A percentile compares a stretch with the other conserved stretches of the same genome.
phyloP scores from a whole-genome alignment of 2,888 invertebrate species.

The Hymenopus coronatus region DNA sequence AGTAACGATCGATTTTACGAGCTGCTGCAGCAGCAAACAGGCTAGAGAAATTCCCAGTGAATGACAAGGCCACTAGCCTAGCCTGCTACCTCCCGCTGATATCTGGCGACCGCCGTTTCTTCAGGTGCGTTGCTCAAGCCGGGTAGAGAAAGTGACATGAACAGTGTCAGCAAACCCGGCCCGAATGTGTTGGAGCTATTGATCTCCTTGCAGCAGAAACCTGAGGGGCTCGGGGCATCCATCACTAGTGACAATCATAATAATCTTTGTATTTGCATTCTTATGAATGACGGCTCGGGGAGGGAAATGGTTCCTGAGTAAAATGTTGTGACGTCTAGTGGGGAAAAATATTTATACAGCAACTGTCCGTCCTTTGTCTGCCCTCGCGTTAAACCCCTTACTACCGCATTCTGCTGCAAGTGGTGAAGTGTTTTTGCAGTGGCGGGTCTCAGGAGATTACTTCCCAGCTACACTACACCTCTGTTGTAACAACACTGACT shows the following conservation, averaged over 20 bases:
- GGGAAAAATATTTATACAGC: neutral
- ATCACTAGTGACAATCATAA: neutral
- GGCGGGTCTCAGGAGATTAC: too few relatives aligned
- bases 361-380: neutral
- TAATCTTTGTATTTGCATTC: neutral
- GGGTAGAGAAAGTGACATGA: neutral
- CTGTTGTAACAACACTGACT: too few relatives aligned
- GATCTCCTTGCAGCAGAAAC: neutral
- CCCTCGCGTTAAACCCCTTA: neutral
- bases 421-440: too few relatives aligned
- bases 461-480: too few relatives aligned
- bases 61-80: neutral
- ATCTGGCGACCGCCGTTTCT: neutral
- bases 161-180: neutral
- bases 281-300: neutral
- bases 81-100: neutral
- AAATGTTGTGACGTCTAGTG: neutral
- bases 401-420: neutral
- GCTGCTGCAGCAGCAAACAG: neutral
- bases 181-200: neutral
- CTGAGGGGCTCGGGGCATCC: neutral
- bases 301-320: neutral
- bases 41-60: neutral
- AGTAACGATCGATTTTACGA: neutral
- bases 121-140: neutral